Evolutionary conservation across 1,140 invertebrate species (phyloP).

Genomic region (Macrotrachela quadricornifera): DNA sequence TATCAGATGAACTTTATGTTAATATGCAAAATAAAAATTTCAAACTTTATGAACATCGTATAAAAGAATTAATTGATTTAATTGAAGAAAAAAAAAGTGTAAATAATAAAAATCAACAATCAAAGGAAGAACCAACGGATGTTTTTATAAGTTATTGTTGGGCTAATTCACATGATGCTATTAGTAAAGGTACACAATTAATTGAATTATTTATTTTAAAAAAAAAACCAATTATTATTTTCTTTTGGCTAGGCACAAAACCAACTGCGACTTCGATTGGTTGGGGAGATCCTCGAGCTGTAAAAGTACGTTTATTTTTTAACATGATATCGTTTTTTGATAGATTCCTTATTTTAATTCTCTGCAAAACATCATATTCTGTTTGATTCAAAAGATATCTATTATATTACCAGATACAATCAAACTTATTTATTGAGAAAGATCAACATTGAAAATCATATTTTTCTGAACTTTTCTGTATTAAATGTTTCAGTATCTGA

Average conservation of each 20-base stretch:
- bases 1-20: conserved; percentile 15
- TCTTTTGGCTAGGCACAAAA: not conserved
- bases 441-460: too few relatives aligned
- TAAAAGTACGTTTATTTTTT: conserved; percentile 11
- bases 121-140: conserved; percentile 6
- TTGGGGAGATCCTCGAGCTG: conserved; percentile 20
- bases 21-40: conserved; percentile 21
- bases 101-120: conserved; percentile 4
- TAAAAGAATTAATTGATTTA: conserved; percentile 14
- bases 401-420: too few relatives aligned
- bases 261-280: conserved; percentile 12
- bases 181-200: conserved; percentile 14
- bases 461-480: too few relatives aligned
- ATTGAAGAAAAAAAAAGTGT: conserved; percentile 10
- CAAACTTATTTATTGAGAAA: too few relatives aligned
- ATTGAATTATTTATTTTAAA: not conserved
- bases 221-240: too few relatives aligned
- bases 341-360: too few relatives aligned
- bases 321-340: too few relatives aligned
- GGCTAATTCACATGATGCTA: conserved; percentile 20
- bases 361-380: too few relatives aligned
- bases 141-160: conserved; percentile 27
- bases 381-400: too few relatives aligned
- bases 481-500: too few relatives aligned
- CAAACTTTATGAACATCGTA: conserved; percentile 14